Conservation (phyloP, 2,113 vertebrate species). For the Tautogolabrus adspersus region DNA sequence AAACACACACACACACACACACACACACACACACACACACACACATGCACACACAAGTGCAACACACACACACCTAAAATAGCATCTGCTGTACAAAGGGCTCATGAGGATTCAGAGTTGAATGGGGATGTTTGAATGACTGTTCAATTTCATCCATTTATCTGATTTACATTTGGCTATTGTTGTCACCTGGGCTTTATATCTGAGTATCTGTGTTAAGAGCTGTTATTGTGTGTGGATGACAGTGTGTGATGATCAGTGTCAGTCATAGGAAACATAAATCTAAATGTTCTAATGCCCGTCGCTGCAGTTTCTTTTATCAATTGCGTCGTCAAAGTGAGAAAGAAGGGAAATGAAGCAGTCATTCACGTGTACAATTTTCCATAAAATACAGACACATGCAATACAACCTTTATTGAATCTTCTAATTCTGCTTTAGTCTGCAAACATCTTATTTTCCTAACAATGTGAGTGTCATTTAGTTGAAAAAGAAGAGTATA, state of each 20-base stretch:
- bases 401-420: neutral
- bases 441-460: neutral
- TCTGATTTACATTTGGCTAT: constrained; percentile 77
- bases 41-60: constrained; percentile 26
- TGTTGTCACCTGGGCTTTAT: constrained; percentile 51
- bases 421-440: neutral
- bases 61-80: constrained; percentile 44
- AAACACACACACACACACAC: constrained; percentile 16
- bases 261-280: constrained; percentile 40
- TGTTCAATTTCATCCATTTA: constrained; percentile 72
- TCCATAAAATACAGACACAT: neutral
- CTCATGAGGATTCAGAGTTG: constrained; percentile 50
- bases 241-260: too few relatives aligned
- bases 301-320: neutral
- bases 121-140: constrained; percentile 66
- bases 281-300: constrained; percentile 26
- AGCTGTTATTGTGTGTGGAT: constrained; percentile 32
- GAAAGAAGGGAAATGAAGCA: neutral
- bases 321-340: neutral
- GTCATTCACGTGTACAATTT: too few relatives aligned
- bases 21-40: constrained; percentile 25
- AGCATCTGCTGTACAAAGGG: constrained; percentile 59
- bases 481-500: neutral
- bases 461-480: neutral
- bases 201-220: constrained; percentile 21